phyloP scores from a whole-genome alignment of 2,888 invertebrate genomes.

The Diadegma fenestrale region DNA sequence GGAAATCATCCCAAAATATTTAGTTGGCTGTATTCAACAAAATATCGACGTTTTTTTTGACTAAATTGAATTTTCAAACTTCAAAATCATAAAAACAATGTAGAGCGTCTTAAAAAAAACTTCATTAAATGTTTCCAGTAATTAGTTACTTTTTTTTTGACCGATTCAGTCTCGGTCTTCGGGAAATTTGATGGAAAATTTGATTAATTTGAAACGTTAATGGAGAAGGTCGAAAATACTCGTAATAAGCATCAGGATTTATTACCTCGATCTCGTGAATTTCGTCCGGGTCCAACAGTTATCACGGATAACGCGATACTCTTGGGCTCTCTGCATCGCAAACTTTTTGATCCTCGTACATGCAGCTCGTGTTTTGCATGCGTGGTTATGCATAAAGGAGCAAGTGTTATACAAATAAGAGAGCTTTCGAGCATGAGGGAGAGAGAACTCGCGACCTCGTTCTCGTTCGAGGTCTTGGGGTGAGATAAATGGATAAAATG shows the following conservation, averaged over 20 bases:
- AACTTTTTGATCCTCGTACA: conserved; percentile 63
- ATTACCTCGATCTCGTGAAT: conserved; percentile 25
- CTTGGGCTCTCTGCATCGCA: conserved; percentile 22
- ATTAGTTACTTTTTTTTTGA: not conserved
- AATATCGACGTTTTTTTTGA: too few relatives aligned
- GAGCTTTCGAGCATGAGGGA: not conserved
- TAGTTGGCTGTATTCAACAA: too few relatives aligned
- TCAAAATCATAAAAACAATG: too few relatives aligned
- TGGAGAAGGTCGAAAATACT: not conserved
- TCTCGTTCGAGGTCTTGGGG: conserved; percentile 26
- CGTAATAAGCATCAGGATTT: conserved; percentile 34
- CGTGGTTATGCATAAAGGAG: conserved; percentile 68
- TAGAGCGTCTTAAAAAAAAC: too few relatives aligned
- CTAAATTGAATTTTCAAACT: too few relatives aligned
- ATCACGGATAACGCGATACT: conserved; percentile 18
- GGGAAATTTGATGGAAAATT: conserved; percentile 1
- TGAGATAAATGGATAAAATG: conserved; percentile 71
- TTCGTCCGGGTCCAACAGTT: conserved; percentile 26
- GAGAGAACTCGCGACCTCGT: conserved; percentile 18
- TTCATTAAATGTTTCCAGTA: not conserved
- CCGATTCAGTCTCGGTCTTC: not conserved
- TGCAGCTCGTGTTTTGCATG: conserved; percentile 64
- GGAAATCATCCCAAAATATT: too few relatives aligned
- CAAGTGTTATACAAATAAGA: conserved; percentile 29
- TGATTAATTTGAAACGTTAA: conserved; percentile 15